phyloP scores from a whole-genome alignment of 2,113 vertebrate species.

The Tragelaphus scriptus region DNA sequence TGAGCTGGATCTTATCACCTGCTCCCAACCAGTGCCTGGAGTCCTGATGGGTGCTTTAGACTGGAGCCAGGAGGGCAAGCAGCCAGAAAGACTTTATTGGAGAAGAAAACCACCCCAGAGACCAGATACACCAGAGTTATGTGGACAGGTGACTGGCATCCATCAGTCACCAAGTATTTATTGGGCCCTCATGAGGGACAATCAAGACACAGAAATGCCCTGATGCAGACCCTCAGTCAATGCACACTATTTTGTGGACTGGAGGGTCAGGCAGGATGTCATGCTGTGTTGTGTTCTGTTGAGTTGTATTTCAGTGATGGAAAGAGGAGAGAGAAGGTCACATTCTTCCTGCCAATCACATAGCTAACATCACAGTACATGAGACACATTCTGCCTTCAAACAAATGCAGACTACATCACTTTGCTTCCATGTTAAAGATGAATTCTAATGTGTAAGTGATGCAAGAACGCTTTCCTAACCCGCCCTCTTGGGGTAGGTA shows the following conservation, averaged over 20 bases:
- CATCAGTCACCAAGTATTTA: neutral
- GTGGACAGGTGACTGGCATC: neutral
- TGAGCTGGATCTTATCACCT: neutral
- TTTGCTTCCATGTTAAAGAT: neutral
- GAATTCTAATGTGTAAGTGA: neutral
- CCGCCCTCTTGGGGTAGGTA: fast-evolving
- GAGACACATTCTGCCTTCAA: neutral
- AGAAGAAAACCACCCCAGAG: neutral
- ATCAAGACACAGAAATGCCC: neutral
- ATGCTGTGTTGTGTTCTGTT: neutral
- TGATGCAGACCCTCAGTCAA: neutral
- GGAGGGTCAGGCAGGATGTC: neutral
- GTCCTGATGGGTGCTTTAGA: neutral
- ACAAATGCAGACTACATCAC: too few relatives aligned
- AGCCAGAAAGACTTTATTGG: fast-evolving
- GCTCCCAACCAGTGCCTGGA: neutral
- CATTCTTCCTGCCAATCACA: neutral
- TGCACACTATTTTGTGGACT: fast-evolving
- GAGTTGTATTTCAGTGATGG: neutral
- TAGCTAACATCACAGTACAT: too few relatives aligned
- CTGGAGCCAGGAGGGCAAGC: neutral
- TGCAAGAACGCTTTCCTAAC: neutral
- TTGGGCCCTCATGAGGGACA: neutral
- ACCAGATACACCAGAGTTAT: neutral
- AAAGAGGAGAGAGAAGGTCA: neutral